A percentile compares a stretch with the other conserved stretches of the same genome.
phyloP scores from a whole-genome alignment of 2,797 vertebrate species.

The Sebastes matsubarae region DNA sequence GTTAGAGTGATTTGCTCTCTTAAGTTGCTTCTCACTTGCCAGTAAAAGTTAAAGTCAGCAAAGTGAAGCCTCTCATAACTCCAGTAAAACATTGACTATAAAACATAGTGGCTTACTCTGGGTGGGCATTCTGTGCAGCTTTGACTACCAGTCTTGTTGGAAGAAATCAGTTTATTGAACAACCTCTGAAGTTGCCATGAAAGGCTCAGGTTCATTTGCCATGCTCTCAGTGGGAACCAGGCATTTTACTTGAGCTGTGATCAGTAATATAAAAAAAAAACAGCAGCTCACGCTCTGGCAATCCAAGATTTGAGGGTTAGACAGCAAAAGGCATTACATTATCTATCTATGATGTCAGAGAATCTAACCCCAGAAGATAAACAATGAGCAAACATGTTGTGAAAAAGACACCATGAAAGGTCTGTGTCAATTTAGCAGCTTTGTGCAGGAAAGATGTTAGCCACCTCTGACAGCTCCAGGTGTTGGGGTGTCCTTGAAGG shows the following conservation, averaged over 20 bases:
- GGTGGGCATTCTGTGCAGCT: slow-evolving; percentile 6
- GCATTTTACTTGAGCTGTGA: slow-evolving; percentile 7
- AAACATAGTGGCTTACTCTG: background rate
- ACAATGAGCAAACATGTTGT: background rate
- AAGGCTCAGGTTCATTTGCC: slow-evolving; percentile 60
- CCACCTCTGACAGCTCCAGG: background rate
- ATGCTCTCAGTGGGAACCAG: slow-evolving; percentile 61
- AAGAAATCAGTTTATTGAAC: slow-evolving; percentile 30
- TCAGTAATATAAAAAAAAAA: slow-evolving; percentile 19
- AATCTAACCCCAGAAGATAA: background rate
- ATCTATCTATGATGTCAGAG: background rate
- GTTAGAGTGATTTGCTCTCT: slow-evolving; percentile 5
- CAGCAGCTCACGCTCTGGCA: background rate
- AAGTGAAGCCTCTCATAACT: background rate
- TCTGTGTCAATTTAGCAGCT: background rate
- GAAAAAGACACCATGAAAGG: background rate
- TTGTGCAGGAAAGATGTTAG: background rate
- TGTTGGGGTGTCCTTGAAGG: background rate
- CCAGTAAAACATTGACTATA: background rate
- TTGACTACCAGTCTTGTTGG: background rate
- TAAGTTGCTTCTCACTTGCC: background rate
- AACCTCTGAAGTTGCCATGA: slow-evolving; percentile 63
- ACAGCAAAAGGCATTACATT: background rate
- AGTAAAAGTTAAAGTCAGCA: background rate
- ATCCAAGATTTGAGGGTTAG: background rate